A percentile compares a stretch with the other conserved stretches of the same genome.
Conservation (phyloP, 2,888 invertebrate genomes). For the Dermolepida albohirtum region DNA sequence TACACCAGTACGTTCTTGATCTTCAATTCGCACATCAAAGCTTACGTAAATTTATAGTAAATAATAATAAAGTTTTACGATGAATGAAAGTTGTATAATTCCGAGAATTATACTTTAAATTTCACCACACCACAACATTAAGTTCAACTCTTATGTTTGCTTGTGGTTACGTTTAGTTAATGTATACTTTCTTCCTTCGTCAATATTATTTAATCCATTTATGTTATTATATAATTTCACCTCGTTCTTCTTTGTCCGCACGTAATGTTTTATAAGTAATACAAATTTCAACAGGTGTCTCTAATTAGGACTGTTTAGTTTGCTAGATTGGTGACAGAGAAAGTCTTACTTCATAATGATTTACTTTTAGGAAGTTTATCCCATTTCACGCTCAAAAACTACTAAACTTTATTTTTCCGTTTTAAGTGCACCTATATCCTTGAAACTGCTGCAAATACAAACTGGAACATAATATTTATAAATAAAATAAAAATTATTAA, state of each 20-base stretch:
- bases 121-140: conserved; percentile 14
- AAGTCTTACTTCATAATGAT: no score
- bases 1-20: conserved; percentile 12
- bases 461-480: no score
- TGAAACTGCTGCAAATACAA: no score
- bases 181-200: conserved; percentile 9
- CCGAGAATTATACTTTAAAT: conserved; percentile 21
- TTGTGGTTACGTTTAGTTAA: conserved; percentile 5
- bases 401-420: no score
- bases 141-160: conserved; percentile 16
- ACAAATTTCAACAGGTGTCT: no score
- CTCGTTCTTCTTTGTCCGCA: background rate
- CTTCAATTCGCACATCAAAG: conserved; percentile 8
- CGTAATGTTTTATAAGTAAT: conserved; percentile 5
- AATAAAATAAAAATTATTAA: background rate
- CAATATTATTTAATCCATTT: conserved; percentile 32
- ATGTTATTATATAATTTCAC: conserved; percentile 16
- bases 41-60: conserved; percentile 15
- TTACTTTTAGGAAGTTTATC: no score
- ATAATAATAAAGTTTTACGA: conserved; percentile 4
- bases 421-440: no score
- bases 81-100: conserved; percentile 32
- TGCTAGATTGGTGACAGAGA: no score
- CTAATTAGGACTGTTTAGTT: no score
- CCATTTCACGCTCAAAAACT: no score